Evolutionary conservation across 2,113 vertebrate genomes (phyloP), one percentile per base, ranked within the genome.

Genomic region (Glareola pratincola): DNA sequence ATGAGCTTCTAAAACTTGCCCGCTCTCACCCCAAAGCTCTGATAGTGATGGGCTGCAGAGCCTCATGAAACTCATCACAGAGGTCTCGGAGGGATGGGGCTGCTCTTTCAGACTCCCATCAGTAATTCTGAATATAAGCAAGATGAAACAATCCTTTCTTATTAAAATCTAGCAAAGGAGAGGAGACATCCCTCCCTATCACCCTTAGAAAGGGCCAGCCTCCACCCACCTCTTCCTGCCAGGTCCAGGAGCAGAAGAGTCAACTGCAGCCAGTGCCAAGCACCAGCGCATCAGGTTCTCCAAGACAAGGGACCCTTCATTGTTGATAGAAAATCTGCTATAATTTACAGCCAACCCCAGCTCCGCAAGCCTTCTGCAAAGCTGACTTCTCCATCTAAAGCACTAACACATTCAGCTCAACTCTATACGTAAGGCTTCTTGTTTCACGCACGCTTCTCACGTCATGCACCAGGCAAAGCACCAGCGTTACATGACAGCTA

Each of bases 351-450:
- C 66, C 30, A 57, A 22, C 26, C 22, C 34, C 86, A 67, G 53
- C 59, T 27, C 26, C 71, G 60, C n/a, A 39, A 36, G 12, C 59
- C 41, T n/a, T 22, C 73, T 21, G 53, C 62, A 62, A 63, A 68
- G 47, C 51, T 2, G 15, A 14, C 36, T 54, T 27, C 66, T 62
- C 47, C 36, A 11, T 15, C 59, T 21, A n/a, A 39, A 62, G 48
- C 22, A 51, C 53, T n/a, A 26, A 37, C 66, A 48, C 3, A 2
- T 1, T 14, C 32, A n/a, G 53, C 64, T 48, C 47, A 13, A 7
- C 47, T 30, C 41, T 11, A 13, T 1, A 20, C 0, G 0, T 5
- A 10, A 29, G 1, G 6, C 32, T 34, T 20, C 64, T 19, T 32
- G 37, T 12, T 50, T 51, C 12, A 12, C 0, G 2, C 56, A 18